A percentile compares a stretch with the other conserved stretches of the same genome.
Conservation (phyloP, 2,113 vertebrate genomes). For the Epinephelus cyanopodus region DNA sequence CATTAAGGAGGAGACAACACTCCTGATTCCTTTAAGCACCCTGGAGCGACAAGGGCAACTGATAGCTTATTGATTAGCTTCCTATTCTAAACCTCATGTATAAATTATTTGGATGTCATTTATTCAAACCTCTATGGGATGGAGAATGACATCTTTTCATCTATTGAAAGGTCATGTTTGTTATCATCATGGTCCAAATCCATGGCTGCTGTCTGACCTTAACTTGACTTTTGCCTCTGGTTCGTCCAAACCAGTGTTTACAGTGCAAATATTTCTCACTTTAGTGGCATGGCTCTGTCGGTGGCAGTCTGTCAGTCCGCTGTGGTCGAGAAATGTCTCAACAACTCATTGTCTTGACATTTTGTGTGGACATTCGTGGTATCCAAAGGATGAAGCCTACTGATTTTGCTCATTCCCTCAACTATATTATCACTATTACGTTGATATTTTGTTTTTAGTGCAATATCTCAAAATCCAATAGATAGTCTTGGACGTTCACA, state of each 20-base stretch:
- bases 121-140: constrained; percentile 16
- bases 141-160: constrained; percentile 18
- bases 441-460: neutral
- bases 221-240: neutral
- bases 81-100: constrained; percentile 36
- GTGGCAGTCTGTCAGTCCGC: neutral
- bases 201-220: constrained; percentile 8
- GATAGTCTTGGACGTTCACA: too few species aligned
- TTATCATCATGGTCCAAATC: neutral
- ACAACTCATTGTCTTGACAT: neutral
- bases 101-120: constrained; percentile 49
- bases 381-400: neutral
- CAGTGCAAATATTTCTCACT: neutral
- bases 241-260: neutral
- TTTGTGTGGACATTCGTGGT: neutral
- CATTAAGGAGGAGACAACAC: constrained; percentile 53
- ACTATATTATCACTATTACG: neutral
- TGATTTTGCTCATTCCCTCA: neutral
- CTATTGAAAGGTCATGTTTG: constrained; percentile 7
- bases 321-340: neutral
- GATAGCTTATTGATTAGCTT: constrained; percentile 63
- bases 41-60: constrained; percentile 8
- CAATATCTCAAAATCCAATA: neutral
- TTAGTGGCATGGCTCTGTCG: neutral
- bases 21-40: constrained; percentile 43